Evolutionary conservation across 2,113 vertebrate genomes (phyloP).

Genomic region (Myiagra hebetior): DNA sequence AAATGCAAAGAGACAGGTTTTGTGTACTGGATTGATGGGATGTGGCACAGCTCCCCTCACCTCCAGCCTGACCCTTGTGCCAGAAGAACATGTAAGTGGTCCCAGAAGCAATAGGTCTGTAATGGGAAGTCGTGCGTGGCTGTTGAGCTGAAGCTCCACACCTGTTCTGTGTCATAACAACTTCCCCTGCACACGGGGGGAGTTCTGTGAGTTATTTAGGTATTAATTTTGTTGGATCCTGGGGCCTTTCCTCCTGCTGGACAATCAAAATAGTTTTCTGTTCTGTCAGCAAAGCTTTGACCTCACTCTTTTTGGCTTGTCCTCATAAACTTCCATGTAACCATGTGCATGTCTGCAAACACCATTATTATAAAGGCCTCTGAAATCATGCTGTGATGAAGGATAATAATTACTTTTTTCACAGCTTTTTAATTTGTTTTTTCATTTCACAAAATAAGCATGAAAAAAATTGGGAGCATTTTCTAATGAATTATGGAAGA

Average conservation of each 20-base stretch:
- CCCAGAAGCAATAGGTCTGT: not conserved
- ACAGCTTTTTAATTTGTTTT: not conserved
- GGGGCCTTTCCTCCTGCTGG: not conserved
- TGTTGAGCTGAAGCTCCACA: conserved; percentile 30
- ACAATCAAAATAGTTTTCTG: not conserved
- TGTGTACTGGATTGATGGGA: not conserved
- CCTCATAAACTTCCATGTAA: not conserved
- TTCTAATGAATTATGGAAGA: not conserved
- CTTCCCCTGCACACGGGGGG: not conserved
- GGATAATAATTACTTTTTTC: not conserved
- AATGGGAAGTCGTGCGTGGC: conserved; percentile 20
- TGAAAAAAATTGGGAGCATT: not conserved
- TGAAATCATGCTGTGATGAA: not conserved
- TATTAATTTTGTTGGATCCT: not conserved
- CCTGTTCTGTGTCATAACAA: conserved; percentile 47
- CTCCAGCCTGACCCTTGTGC: conserved; percentile 1
- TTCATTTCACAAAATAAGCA: not conserved
- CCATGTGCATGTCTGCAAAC: not conserved
- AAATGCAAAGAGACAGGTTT: conserved; percentile 25
- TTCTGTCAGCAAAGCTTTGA: not conserved
- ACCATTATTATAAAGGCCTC: not conserved
- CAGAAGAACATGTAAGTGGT: not conserved
- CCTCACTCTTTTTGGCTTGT: not conserved
- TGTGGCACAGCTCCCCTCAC: conserved; percentile 18
- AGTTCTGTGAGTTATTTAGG: not conserved